Percentiles rank a stretch among this genome's conserved stretches.
These are phyloP conservation scores for Diachrysia chrysitis DNA, from an alignment of 2,888 invertebrate species.

Conservation along the genomic window DNA sequence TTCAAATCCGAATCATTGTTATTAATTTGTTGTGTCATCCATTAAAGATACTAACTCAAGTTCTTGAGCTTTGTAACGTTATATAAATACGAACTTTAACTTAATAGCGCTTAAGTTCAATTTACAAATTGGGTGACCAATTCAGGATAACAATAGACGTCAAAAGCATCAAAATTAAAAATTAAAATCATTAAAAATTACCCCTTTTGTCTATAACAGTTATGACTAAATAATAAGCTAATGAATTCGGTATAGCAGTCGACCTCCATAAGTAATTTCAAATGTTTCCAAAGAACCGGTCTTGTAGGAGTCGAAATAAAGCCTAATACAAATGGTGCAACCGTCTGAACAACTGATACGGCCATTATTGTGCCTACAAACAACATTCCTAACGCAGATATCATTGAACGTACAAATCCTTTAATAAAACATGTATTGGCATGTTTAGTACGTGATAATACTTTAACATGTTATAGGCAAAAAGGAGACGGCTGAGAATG, in stretches of 20 bases:
- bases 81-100: slow-evolving; percentile 31
- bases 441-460: slow-evolving; percentile 46
- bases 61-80: slow-evolving; percentile 47
- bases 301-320: slow-evolving; percentile 67
- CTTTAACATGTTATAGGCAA: slow-evolving; percentile 35
- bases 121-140: background rate
- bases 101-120: background rate
- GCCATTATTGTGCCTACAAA: slow-evolving; percentile 23
- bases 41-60: slow-evolving; percentile 5
- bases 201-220: slow-evolving; percentile 27
- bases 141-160: background rate
- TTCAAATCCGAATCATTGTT: slow-evolving; percentile 43
- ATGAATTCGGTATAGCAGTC: slow-evolving; percentile 60
- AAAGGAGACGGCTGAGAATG: slow-evolving; percentile 9
- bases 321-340: slow-evolving; percentile 52
- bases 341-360: slow-evolving; percentile 22
- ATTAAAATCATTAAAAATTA: slow-evolving; percentile 25
- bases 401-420: slow-evolving; percentile 23
- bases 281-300: slow-evolving; percentile 74
- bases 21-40: slow-evolving; percentile 45
- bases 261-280: slow-evolving; percentile 70
- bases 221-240: slow-evolving; percentile 38
- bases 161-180: slow-evolving; percentile 6
- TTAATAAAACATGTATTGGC: slow-evolving; percentile 33
- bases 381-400: slow-evolving; percentile 18